Base-by-base conservation (phyloP, 1,140 invertebrate genomes). In the Pissodes strobi region DNA sequence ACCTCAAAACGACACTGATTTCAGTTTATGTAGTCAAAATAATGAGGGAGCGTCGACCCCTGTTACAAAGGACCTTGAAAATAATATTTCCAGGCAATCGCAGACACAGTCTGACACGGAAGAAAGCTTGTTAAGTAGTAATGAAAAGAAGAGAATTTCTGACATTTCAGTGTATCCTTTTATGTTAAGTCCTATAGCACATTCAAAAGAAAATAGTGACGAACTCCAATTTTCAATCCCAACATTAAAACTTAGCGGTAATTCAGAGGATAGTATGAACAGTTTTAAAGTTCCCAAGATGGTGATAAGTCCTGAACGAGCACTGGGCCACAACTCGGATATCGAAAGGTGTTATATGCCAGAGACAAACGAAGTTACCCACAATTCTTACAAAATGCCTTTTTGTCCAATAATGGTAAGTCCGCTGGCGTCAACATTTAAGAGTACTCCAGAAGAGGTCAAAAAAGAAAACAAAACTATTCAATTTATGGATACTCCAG, bases 141-240 rank as follows among this genome's bases (percentile, higher is more conserved):
- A 18, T 5, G 41, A 45, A 21, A 18, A 21, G 6, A 45, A 45
- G 18, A 2, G 23, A 13, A 45, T 18, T 45, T 18, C 41, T 1
- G 27, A 51, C 6, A 15, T 30, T 38, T 17, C 18, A 15, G 6
- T 10, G 22, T 57, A 38, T 25, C 53, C 53, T 23, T 15, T 3
- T 25, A 41, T 57, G 38, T 17, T 57, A 5, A 57, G 53, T 23
- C 53, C 53, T 22, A 41, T 57, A n/a, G 53, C 53, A 22, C 39
- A 27, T 23, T 38, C 30, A 10, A 57, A 57, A 45, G 53, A 17
- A 17, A 49, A 23, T 49, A n/a, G 22, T 1, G 46, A 49, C 25
- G 15, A n/a, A 12, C 22, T 22, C 3, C 21, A 21, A 1, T 9
- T 6, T 12, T 18, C 21, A 6, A 22, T 12, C 22, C 18, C 17